phyloP scores from a whole-genome alignment of 2,797 vertebrate species.

The Pseudochirops corinnae region DNA sequence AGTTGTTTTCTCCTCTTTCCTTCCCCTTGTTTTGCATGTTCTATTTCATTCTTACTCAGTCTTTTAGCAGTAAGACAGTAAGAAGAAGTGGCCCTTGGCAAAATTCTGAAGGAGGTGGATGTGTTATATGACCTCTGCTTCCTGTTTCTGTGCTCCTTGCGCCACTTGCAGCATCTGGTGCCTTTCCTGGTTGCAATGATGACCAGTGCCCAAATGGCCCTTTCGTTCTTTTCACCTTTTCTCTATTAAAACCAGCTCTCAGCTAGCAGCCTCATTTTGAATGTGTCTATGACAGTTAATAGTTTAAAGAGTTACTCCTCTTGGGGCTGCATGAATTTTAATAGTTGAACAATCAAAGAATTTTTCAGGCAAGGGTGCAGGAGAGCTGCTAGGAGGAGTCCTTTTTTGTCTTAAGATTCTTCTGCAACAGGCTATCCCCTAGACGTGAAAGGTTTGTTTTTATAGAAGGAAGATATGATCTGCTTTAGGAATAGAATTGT shows the following conservation, averaged over 20 bases:
- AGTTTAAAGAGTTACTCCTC: neutral
- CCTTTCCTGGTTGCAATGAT: neutral
- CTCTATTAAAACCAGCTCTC: constrained; percentile 14
- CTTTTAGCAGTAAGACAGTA: constrained; percentile 27
- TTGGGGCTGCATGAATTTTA: neutral
- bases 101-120: constrained; percentile 36
- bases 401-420: neutral
- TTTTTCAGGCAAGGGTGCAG: neutral
- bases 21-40: constrained; percentile 11
- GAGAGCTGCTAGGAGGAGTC: neutral
- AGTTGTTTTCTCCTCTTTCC: neutral
- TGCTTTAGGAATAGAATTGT: constrained; percentile 38
- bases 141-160: neutral
- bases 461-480: constrained; percentile 8
- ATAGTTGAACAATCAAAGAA: neutral
- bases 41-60: neutral
- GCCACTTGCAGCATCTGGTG: neutral
- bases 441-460: neutral
- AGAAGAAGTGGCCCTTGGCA: neutral
- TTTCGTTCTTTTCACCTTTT: constrained; percentile 9
- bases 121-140: neutral
- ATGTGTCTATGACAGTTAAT: constrained; percentile 12
- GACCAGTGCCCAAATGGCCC: neutral
- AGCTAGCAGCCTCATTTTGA: constrained; percentile 25
- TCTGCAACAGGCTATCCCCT: neutral